phyloP scores from a whole-genome alignment of 2,888 invertebrate species.

The Cistogaster globosa region DNA sequence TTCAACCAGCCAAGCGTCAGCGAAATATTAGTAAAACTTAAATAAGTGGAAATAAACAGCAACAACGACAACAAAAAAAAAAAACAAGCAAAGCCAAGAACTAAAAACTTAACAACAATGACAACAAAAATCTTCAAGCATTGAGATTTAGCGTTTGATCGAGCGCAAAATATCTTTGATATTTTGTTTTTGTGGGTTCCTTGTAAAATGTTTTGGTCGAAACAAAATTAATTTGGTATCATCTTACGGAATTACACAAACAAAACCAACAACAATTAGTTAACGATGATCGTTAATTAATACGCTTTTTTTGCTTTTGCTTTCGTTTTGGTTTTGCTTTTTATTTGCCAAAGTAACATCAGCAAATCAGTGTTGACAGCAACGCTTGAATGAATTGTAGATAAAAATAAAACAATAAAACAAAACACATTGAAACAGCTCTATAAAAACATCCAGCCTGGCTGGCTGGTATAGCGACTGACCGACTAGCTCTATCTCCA shows the following conservation, averaged over 20 bases:
- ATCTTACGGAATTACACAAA: constrained; percentile 82
- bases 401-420: constrained; percentile 53
- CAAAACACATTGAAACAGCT: constrained; percentile 45
- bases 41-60: constrained; percentile 63
- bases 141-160: constrained; percentile 38
- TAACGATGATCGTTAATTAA: constrained; percentile 82
- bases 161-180: constrained; percentile 44
- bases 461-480: background rate
- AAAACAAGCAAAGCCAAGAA: background rate
- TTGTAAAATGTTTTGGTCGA: constrained; percentile 62
- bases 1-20: constrained; percentile 56
- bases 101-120: constrained; percentile 28
- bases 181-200: constrained; percentile 65
- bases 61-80: background rate
- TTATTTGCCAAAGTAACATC: constrained; percentile 56
- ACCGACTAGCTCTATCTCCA: background rate
- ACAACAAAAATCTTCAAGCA: constrained; percentile 11
- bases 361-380: constrained; percentile 82
- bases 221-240: constrained; percentile 81
- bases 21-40: constrained; percentile 64
- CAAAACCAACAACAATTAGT: constrained; percentile 82
- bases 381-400: constrained; percentile 74
- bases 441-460: too few relatives aligned
- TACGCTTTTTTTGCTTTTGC: constrained; percentile 76
- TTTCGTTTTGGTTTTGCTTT: constrained; percentile 14